Evolutionary conservation across 2,888 invertebrate genomes (phyloP), one percentile per base, ranked within the genome.

Genomic region (Nasonovia ribisnigri): DNA sequence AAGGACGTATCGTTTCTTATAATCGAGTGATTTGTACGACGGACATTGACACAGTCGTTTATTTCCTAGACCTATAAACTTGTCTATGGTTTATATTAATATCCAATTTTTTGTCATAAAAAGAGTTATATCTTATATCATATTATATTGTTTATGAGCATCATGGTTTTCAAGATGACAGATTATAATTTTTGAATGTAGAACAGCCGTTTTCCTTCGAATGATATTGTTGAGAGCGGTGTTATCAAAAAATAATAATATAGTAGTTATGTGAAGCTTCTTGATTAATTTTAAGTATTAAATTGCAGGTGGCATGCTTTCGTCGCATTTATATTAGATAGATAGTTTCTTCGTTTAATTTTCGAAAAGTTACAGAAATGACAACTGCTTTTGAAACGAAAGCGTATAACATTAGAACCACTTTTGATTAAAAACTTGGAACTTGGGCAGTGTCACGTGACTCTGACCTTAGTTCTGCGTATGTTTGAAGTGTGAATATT

Each of bases 391-490:
- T 20, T 36, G 36, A 77, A 36, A 77, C 8, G 77, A 77, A 77
- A 36, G 36, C 77, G n/a, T 67, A 67, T 67, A 36, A 77, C 36
- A 20, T 77, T 2, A 36, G n/a, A 67, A 77, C 77, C 16, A 36
- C 77, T 77, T 77, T 77, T 77, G 77, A 77, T 77, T 77, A 36
- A 77, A 77, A 77, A 77, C 77, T 77, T 36, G 77, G 20, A 20
- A 77, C 36, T 36, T 36, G 77, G 36, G 16, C 36, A 77, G 8
- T 77, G 77, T 36, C 20, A 6, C 20, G 36, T 77, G 36, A 26
- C 8, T 57, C 8, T 57, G 26, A 26, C 26, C 8, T 54, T 54
- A 51, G 60, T 6, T 20, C 36, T 20, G 6, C n/a, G n/a, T 77
- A 20, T 36, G 36, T 36, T 77, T 77, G 20, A 36, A 77, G 36